phyloP scores from a whole-genome alignment of 92 coral and sea anemone species.

The Zoanthus gigantus region DNA sequence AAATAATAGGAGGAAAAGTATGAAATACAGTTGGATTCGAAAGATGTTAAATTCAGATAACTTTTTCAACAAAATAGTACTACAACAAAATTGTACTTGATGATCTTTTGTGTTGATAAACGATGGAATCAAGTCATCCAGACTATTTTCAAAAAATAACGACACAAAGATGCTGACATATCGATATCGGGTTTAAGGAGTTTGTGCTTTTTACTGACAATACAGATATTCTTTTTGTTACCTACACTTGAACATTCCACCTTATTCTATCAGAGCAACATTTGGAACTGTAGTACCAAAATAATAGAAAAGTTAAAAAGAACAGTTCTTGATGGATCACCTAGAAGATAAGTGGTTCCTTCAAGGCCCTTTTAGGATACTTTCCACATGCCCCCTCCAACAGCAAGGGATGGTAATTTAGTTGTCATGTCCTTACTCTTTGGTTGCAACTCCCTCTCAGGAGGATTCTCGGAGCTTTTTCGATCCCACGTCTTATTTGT shows the following conservation, averaged over 20 bases:
- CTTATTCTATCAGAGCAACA: background rate
- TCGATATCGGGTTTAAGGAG: background rate
- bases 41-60: background rate
- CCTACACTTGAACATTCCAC: background rate
- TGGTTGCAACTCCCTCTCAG: background rate
- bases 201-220: background rate
- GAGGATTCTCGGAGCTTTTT: conserved; percentile 2
- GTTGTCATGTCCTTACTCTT: background rate
- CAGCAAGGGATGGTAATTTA: conserved; percentile 35
- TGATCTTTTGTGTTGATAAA: background rate
- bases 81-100: background rate
- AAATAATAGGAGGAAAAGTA: too few species aligned
- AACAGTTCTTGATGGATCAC: background rate
- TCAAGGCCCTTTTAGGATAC: background rate
- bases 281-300: background rate
- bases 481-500: conserved; percentile 34
- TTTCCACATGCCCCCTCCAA: conserved; percentile 44
- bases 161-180: background rate
- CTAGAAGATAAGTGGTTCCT: background rate
- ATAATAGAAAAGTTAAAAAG: background rate
- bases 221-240: background rate
- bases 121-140: background rate
- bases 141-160: background rate
- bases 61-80: background rate
- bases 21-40: too few species aligned